Evolutionary conservation across 2,113 vertebrate species (phyloP), one percentile per base, ranked within the genome.

Genomic region (Saimiri boliviensis): DNA sequence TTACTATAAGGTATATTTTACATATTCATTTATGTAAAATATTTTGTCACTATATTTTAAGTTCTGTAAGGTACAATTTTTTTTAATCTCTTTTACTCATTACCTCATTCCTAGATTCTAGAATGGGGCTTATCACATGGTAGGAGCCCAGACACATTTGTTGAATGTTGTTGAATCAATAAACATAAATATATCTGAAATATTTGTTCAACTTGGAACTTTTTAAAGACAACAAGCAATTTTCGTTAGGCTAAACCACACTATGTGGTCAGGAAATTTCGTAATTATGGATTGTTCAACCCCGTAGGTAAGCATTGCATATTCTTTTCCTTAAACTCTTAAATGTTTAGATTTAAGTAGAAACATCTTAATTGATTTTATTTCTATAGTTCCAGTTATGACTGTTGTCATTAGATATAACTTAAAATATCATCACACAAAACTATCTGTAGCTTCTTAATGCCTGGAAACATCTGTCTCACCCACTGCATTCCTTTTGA

Each of bases 301-400:
- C 7, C 0, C 74, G 0, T 58, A 54, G 23, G 8, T 45, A 40
- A 86, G 73, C 81, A 91, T 68, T 56, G 2, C 4, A 17, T 40
- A 40, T 32, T 71, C 4, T 47, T 79, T 82, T 77, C 2, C 0
- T 56, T 30, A 58, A 73, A 37, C 21, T 86, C n/a, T 92, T 94
- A 6, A n/a, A 49, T 90, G 37, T 92, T 93, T 56, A 76, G 10
- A 25, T 54, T 91, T 73, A 96, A 94, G 63, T 68, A 30, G 21
- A 63, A 63, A 95, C 92, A 68, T 79, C 3, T 70, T 73, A 89
- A 45, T 63, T 91, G 19, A 49, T 83, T 89, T 94, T 54, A 87
- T 89, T 73, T 71, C 35, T 93, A 2, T 27, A 71, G 23, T 58
- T 86, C 20, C 25, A 86, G 5, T 81, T 82, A 60, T 45, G 60